Base-by-base conservation (phyloP, 2,888 invertebrate species). In the Dinocampus coccinellae region DNA sequence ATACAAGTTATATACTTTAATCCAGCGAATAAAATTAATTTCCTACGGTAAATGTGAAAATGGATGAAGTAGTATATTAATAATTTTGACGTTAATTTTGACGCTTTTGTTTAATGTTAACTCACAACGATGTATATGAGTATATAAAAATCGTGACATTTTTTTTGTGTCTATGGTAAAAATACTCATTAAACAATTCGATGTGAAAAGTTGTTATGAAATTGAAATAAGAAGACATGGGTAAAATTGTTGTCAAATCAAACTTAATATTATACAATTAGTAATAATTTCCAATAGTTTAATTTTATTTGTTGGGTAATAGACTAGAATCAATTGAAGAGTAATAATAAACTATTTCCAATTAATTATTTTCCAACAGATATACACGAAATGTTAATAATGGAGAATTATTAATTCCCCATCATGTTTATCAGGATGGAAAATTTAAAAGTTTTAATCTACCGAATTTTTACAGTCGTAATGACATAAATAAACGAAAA, bases 381-480 rank as follows among this genome's bases (percentile, higher is more conserved):
- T 90, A 89, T 78, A 90, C 90, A 20, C 83, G 88, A 72, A 83
- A 89, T 69, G 81, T 90, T n/a, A 81, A 81, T 62, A 81, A 87
- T 26, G 89, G 89, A 68, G 85, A 89, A 67, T 79, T 90, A 22
- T 75, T 89, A 26, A 84, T 90, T 47, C 90, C 90, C 3, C 87
- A 88, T 58, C 88, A 88, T 78, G 83, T 89, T 24, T 82, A 83
- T 42, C 67, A 76, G 26, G 82, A 88, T 39, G 90, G 90, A 10
- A 83, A 84, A 16, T 90, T 90, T 78, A 64, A 84, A 20, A 85
- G 88, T 9, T 90, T 88, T 78, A 77, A 84, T 33, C 77, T 90
- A 47, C 88, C 89, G 2, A 88, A 89, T 76, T 89, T 84, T 80
- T 90, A 88, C 78, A 82, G 87, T 70, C 88, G 79, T 10, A 69